Base-by-base conservation (phyloP, 1,140 invertebrate genomes). In the Caenorhabditis remanei region DNA sequence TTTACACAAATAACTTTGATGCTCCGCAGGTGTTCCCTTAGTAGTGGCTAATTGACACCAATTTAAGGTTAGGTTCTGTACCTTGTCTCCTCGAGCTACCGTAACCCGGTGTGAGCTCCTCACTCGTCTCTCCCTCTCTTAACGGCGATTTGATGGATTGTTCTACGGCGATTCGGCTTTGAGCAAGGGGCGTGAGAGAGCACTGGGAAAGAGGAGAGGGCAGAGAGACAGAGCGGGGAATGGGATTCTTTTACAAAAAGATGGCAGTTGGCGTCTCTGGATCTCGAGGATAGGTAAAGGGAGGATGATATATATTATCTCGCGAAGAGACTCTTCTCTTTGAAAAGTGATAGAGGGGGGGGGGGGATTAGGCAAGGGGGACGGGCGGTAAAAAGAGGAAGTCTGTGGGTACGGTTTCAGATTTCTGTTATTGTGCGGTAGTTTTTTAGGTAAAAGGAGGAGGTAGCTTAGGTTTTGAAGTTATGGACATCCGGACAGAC, bases 71-170 rank as follows among this genome's bases (percentile, higher is more conserved):
- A n/a, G 4, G 16, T 58, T 58, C 19, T n/a, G n/a, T 16, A 58
- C 8, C 8, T 58, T 58, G 32, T 32, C n/a, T n/a, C 19, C 21
- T 6, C 19, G 24, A 32, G 46, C 13, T 79, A 79, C 71, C 71
- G 71, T 79, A 79, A 79, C 24, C 71, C 46, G 21, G 21, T 24
- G 7, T 63, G 8, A 40, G 21, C 19, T 32, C 1, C 43, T 71
- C 41, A 9, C 14, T 46, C 40, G 5, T 32, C 5, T 65, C 63
- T 65, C n/a, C n/a, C 9, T 8, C 14, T 79, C 19, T 79, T 79
- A 79, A 79, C 71, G 71, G 46, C 71, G n/a, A 7, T 53, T 79
- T 79, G 71, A 79, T 79, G 71, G 71, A 79, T 79, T 50, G 71
- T 53, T 79, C 13, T 14, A 8, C 5, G 5, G 40, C 46, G 11